phyloP scores from a whole-genome alignment of 92 coral and sea anemone species.

The Siderastrea siderea region DNA sequence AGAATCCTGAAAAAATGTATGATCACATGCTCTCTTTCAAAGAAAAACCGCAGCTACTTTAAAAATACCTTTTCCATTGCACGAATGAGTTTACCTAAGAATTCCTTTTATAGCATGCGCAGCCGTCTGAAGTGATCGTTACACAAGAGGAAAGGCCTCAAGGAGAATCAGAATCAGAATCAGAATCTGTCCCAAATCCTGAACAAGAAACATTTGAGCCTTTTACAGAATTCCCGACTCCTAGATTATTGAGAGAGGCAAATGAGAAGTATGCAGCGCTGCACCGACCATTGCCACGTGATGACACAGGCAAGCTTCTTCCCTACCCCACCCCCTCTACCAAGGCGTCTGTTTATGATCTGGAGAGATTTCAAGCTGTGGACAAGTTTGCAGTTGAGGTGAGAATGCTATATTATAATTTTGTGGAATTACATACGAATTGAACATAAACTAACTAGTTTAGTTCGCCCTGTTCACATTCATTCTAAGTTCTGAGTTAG shows the following conservation, averaged over 20 bases:
- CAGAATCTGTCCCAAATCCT: neutral
- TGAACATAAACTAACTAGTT: too few species aligned
- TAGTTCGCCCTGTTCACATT: too few species aligned
- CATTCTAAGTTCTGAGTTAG: too few species aligned
- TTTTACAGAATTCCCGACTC: slow-evolving; percentile 8
- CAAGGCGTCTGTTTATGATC: slow-evolving; percentile 1
- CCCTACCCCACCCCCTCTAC: neutral
- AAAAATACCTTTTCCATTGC: too few species aligned
- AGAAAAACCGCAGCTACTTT: too few species aligned
- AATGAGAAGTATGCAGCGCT: slow-evolving; percentile 11
- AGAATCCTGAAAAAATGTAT: too few species aligned
- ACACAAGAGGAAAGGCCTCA: neutral
- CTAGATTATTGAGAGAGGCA: slow-evolving; percentile 6
- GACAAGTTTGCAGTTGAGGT: slow-evolving; percentile 25
- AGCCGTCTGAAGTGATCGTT: neutral
- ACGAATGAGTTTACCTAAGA: too few species aligned
- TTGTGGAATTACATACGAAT: too few species aligned
- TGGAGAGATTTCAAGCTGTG: neutral
- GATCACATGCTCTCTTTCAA: too few species aligned
- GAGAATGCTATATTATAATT: neutral
- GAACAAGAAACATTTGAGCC: neutral
- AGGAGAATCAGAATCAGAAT: too few species aligned
- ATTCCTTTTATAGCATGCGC: too few species aligned
- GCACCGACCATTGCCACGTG: slow-evolving; percentile 3
- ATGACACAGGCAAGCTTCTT: neutral